phyloP scores from a whole-genome alignment of 2,888 invertebrate genomes.

The Spodoptera exigua region DNA sequence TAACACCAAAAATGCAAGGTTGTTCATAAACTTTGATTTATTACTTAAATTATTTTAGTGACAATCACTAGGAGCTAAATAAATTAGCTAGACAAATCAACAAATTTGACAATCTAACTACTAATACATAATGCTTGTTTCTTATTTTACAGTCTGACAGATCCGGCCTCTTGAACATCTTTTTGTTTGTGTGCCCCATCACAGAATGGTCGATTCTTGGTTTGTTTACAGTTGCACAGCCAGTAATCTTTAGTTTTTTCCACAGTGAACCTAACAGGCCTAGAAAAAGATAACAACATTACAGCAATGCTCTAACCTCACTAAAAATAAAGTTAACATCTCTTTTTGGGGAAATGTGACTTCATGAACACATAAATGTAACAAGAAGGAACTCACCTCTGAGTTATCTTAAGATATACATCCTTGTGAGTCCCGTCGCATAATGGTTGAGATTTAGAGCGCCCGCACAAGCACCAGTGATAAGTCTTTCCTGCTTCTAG shows the following conservation, averaged over 20 bases:
- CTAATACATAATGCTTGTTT: not conserved
- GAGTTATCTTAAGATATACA: slow-evolving; percentile 92
- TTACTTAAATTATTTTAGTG: too few species aligned
- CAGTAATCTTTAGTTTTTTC: slow-evolving; percentile 97
- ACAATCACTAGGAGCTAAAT: too few species aligned
- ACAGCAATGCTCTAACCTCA: not conserved
- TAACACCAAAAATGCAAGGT: too few species aligned
- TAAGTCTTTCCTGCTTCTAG: slow-evolving; percentile 94
- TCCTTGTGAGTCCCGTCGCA: slow-evolving; percentile 98
- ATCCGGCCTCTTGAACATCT: slow-evolving; percentile 91
- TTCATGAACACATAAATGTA: not conserved
- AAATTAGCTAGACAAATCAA: slow-evolving; percentile 6
- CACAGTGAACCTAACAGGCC: slow-evolving; percentile 95
- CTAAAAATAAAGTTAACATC: too few species aligned
- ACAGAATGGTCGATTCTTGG: slow-evolving; percentile 97
- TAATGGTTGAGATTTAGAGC: slow-evolving; percentile 96
- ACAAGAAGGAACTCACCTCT: slow-evolving; percentile 83
- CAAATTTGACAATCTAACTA: slow-evolving; percentile 23
- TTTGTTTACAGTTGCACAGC: slow-evolving; percentile 99
- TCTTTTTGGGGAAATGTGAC: too few species aligned
- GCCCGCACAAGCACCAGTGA: slow-evolving; percentile 98
- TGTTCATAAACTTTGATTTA: too few species aligned
- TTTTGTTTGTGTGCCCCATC: slow-evolving; percentile 97
- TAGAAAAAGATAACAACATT: slow-evolving; percentile 63
- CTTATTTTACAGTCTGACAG: slow-evolving; percentile 67